Conservation (phyloP, 2,797 vertebrate species). For the Lacerta viridis region DNA sequence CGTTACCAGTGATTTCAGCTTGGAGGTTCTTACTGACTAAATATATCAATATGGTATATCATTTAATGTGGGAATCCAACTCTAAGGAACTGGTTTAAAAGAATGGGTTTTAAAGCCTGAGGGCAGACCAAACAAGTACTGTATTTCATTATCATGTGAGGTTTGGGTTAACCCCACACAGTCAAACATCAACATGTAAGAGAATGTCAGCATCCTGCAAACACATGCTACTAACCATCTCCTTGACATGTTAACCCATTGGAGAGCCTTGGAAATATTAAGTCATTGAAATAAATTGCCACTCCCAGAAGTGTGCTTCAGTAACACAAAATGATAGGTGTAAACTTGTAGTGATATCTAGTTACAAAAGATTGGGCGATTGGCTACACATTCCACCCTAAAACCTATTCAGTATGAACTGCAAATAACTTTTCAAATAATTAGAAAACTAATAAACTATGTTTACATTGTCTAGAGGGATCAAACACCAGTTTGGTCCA, state of each 20-base stretch:
- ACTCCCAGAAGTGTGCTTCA: background rate
- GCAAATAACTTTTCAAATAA: slow-evolving; percentile 8
- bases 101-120: background rate
- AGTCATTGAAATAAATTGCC: fast-evolving
- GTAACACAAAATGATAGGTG: background rate
- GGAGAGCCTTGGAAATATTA: background rate
- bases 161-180: background rate
- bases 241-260: background rate
- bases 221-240: background rate
- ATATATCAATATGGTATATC: background rate
- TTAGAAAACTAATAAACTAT: background rate
- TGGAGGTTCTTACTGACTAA: background rate
- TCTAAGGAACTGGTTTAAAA: background rate
- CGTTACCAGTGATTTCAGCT: background rate
- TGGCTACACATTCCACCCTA: background rate
- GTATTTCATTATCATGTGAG: background rate
- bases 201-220: background rate
- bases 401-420: background rate
- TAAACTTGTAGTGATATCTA: background rate
- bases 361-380: slow-evolving; percentile 15
- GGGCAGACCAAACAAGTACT: background rate
- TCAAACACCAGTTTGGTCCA: background rate
- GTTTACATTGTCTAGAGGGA: background rate
- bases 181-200: background rate
- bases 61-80: background rate